These are phyloP conservation scores for Dascyllus trimaculatus DNA, from an alignment of 2,113 vertebrate species.

Conservation along the genomic window DNA sequence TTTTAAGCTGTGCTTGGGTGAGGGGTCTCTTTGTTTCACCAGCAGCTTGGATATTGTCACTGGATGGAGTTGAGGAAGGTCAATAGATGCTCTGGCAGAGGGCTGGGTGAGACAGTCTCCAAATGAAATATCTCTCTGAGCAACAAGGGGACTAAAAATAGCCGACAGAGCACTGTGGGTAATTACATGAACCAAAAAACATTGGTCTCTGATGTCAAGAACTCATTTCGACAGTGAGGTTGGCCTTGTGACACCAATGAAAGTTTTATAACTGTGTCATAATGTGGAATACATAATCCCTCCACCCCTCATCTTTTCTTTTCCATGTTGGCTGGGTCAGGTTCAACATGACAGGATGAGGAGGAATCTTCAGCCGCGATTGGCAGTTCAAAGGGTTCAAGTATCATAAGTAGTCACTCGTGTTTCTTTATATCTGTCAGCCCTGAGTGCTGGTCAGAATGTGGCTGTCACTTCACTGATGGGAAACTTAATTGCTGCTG, in stretches of 20 bases:
- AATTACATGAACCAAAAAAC: conserved; percentile 54
- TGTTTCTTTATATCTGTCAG: conserved; percentile 28
- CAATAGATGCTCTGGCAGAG: conserved; percentile 1
- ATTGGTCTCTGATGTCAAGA: conserved; percentile 54
- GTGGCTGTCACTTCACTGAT: conserved; percentile 35
- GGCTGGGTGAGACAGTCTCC: conserved; percentile 16
- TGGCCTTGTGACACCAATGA: conserved; percentile 52
- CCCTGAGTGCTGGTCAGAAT: conserved; percentile 31
- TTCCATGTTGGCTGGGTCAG: conserved; percentile 85
- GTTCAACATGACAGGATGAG: conserved; percentile 87
- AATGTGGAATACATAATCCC: conserved; percentile 43
- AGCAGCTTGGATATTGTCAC: background rate
- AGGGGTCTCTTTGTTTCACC: background rate
- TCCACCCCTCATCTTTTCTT: conserved; percentile 1
- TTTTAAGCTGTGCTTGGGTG: too few species aligned
- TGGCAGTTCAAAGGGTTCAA: conserved; percentile 68
- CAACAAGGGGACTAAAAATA: conserved; percentile 51
- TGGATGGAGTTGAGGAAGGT: conserved; percentile 10
- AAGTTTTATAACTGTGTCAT: conserved; percentile 47
- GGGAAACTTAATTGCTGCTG: conserved; percentile 17
- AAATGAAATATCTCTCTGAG: conserved; percentile 36
- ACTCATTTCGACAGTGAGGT: conserved; percentile 46
- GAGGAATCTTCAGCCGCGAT: conserved; percentile 79
- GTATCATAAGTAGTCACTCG: conserved; percentile 50
- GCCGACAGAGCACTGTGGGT: conserved; percentile 23